Conservation (phyloP, 2,113 vertebrate species). For the Carassius auratus region DNA sequence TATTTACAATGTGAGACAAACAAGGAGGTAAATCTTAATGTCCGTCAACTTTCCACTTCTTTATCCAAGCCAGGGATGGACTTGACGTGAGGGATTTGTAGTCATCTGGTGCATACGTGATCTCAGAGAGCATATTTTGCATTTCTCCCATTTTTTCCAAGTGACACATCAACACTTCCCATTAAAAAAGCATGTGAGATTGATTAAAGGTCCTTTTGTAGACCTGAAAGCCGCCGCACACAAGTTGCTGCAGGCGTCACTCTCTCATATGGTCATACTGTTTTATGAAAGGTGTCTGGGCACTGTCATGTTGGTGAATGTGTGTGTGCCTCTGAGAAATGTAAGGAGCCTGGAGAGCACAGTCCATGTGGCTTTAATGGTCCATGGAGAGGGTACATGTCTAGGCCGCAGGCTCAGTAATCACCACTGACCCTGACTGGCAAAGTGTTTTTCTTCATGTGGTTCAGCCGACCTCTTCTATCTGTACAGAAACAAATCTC, state of each 20-base stretch:
- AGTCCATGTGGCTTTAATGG: conserved; percentile 58
- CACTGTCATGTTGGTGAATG: conserved; percentile 44
- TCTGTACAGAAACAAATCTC: conserved; percentile 48
- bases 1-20: conserved; percentile 58
- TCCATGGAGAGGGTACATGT: conserved; percentile 37
- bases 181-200: conserved; percentile 50
- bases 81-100: conserved; percentile 30
- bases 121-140: conserved; percentile 61
- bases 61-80: conserved; percentile 5
- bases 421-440: conserved; percentile 55
- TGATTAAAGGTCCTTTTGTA: conserved; percentile 50
- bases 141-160: conserved; percentile 68
- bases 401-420: conserved; percentile 45
- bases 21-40: conserved; percentile 7
- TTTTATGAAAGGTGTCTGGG: conserved; percentile 63
- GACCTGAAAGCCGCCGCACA: conserved; percentile 8
- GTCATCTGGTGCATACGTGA: neutral
- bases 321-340: conserved; percentile 38
- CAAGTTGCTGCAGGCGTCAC: conserved; percentile 51
- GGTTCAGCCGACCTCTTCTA: conserved; percentile 41
- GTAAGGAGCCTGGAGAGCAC: conserved; percentile 46
- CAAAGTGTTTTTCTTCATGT: conserved; percentile 48
- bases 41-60: conserved; percentile 3
- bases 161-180: conserved; percentile 60
- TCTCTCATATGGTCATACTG: conserved; percentile 57